Base-by-base conservation (phyloP, 2,113 vertebrate genomes). In the Euleptes europaea region DNA sequence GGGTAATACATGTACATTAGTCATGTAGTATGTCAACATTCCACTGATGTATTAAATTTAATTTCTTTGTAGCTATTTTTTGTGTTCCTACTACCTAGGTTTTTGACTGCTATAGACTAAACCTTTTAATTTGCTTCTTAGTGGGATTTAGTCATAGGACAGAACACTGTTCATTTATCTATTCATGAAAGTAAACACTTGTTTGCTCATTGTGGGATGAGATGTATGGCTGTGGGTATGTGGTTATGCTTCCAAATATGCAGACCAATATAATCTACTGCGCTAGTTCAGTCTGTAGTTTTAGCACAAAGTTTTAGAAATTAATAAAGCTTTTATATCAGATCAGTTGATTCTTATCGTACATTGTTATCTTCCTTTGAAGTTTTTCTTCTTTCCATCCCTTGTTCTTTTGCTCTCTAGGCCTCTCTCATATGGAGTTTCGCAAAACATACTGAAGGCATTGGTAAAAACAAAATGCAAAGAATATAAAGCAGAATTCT, bases 171-270 rank as follows among this genome's bases (percentile, higher is more conserved):
- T 28, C n/a, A 5, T 17, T 13, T 28, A 15, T 42, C 78, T 38
- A 23, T 69, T 51, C 31, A 71, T 0, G 0, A 1, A 31, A 4
- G 51, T 54, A 54, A 17, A 0, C 65, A 7, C 35, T 40, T 33
- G 2, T 49, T 5, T 9, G 0, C 1, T 2, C 44, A 9, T 8
- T 65, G 76, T 13, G 17, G 71, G 6, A 4, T 3, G 11, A 12
- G 17, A 15, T 49, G 9, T 49, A 49, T 49, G 47, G 47, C 10
- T 23, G 42, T 42, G n/a, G 47, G 57, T 6, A 10, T 15, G 0
- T 60, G 65, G 35, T n/a, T 21, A 1, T 14, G 7, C 26, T 4
- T 78, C 8, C 1, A 0, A 57, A 3, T 15, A 54, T 54, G 17
- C 17, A 54, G 13, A 17, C 51, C 15, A 54, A 19, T 17, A 15